Base-by-base conservation (phyloP, 2,113 vertebrate genomes). In the Mixornis gularis region DNA sequence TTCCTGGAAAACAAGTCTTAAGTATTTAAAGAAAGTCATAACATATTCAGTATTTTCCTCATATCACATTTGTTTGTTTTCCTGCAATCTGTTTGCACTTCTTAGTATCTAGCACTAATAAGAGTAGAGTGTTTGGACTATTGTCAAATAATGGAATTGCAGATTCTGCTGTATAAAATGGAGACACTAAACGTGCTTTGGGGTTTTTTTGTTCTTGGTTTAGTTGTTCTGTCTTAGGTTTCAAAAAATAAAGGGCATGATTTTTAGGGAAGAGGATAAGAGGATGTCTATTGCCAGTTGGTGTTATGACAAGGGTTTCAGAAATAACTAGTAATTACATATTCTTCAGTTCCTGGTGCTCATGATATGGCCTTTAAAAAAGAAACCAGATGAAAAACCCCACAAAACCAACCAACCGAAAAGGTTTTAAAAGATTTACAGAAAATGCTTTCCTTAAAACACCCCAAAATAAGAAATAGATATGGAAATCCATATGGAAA, bases 1-100 rank as follows among this genome's bases (percentile, higher is more conserved):
- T 99, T 98, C 98, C 98, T 98, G 98, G 97, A 98, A 99, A 98
- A 98, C 97, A 98, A 95, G 94, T 90, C 91, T 96, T 90, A 94
- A 95, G 96, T 94, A 83, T 96, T 98, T 91, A 93, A 95, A 97
- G 95, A 87, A 87, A 95, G 82, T 70, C 21, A 3, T 92, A 87
- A 94, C 90, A 84, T 85, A 68, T 44, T 64, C 51, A 84, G 26
- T 74, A 51, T 96, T 97, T 96, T 96, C 92, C 87, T 87, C 20
- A 3, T 73, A 76, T 94, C 40, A 14, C 72, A 43, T 82, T 85
- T 95, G 79, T 94, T 96, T 97, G 51, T 96, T 96, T 97, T 94
- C 70, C 74, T 78, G 56, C 29, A 58, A 62, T 77, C 49, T 93
- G 71, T 83, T 96, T 95, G 90, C 48, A 20, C 44, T 74, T 88